phyloP scores from a whole-genome alignment of 1,140 invertebrate species.

The Bradysia coprophila region DNA sequence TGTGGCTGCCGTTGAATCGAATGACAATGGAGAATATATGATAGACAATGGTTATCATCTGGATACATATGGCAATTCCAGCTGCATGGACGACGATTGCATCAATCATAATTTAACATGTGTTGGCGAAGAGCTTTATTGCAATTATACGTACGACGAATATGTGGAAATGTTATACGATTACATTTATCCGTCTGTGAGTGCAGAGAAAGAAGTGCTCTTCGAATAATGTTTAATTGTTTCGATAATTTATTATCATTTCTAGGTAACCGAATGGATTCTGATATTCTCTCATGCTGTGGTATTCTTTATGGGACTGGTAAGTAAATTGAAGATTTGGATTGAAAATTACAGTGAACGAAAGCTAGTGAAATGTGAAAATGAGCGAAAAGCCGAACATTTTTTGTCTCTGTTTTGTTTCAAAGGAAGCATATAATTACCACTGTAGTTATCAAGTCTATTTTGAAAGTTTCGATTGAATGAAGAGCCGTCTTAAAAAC shows the following conservation, averaged over 20 bases:
- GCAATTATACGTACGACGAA: slow-evolving; percentile 4
- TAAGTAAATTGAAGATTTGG: slow-evolving; percentile 2
- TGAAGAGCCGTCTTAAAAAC: neutral
- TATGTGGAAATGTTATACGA: slow-evolving; percentile 3
- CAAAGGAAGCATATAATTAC: neutral
- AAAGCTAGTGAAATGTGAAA: too few relatives aligned
- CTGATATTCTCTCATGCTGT: slow-evolving; percentile 2
- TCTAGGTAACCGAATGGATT: slow-evolving; percentile 4
- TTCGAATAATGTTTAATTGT: too few relatives aligned
- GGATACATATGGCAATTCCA: neutral
- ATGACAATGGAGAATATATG: neutral
- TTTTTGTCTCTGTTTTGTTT: neutral
- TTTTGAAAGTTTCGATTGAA: neutral
- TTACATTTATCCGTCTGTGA: slow-evolving; percentile 5
- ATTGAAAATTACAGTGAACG: slow-evolving; percentile 6
- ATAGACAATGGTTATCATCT: neutral
- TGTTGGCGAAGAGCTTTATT: slow-evolving; percentile 3
- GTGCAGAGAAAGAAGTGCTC: too few relatives aligned
- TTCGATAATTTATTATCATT: too few relatives aligned
- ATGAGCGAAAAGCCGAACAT: too few relatives aligned
- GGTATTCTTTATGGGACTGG: slow-evolving; percentile 4
- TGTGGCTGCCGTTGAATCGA: neutral
- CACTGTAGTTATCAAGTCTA: neutral
- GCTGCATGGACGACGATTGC: neutral
- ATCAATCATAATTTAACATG: slow-evolving; percentile 1